A percentile compares a stretch with the other conserved stretches of the same genome.
Conservation (phyloP, 1,140 invertebrate species). For the Camponotus pennsylvanicus region DNA sequence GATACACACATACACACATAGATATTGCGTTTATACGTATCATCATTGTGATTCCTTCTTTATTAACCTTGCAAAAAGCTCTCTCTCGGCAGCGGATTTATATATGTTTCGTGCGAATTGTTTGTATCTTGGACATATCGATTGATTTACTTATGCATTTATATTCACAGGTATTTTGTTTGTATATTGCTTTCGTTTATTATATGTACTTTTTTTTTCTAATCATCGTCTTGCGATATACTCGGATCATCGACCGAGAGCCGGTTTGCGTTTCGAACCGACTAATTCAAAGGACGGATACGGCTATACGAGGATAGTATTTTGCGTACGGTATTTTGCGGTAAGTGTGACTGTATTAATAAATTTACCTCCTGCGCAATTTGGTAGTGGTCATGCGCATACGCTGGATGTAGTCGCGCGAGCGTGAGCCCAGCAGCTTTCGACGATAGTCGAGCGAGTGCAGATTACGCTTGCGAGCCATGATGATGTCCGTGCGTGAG, state of each 20-base stretch:
- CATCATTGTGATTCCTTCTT: slow-evolving; percentile 74
- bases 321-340: slow-evolving; percentile 68
- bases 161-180: slow-evolving; percentile 24
- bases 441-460: slow-evolving; percentile 83
- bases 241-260: slow-evolving; percentile 73
- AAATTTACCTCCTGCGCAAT: slow-evolving; percentile 84
- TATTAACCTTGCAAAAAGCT: slow-evolving; percentile 78
- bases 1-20: slow-evolving; percentile 61
- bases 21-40: slow-evolving; percentile 73
- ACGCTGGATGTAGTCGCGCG: slow-evolving; percentile 84
- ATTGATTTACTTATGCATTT: slow-evolving; percentile 33
- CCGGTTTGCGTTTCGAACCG: slow-evolving; percentile 69
- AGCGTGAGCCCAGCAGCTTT: slow-evolving; percentile 83
- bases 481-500: slow-evolving; percentile 78
- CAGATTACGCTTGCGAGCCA: slow-evolving; percentile 82
- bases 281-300: slow-evolving; percentile 45
- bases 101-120: slow-evolving; percentile 70
- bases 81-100: slow-evolving; percentile 79
- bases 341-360: slow-evolving; percentile 82
- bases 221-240: slow-evolving; percentile 77
- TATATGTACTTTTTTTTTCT: neutral
- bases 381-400: slow-evolving; percentile 83
- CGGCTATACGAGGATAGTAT: slow-evolving; percentile 77
- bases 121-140: slow-evolving; percentile 65
- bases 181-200: slow-evolving; percentile 59